Evolutionary conservation across 2,888 invertebrate genomes (phyloP).

Genomic region (Oxytorus armatus): DNA sequence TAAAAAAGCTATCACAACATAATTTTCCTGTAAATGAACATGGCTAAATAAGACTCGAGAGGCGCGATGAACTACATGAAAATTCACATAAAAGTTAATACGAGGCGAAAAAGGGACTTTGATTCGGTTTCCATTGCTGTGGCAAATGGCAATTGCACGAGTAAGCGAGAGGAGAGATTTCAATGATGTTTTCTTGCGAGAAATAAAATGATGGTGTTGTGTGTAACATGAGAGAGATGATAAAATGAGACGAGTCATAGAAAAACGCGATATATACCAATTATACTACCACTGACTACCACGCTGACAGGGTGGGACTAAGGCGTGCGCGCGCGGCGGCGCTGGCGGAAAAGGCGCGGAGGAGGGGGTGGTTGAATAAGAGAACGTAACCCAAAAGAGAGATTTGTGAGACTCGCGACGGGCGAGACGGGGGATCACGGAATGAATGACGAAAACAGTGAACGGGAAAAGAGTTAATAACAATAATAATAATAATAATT

Average conservation of each 20-base stretch:
- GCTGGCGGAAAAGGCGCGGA: neutral
- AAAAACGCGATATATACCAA: neutral
- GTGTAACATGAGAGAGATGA: too few species aligned
- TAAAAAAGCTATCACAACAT: too few species aligned
- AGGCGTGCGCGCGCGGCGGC: slow-evolving; percentile 5
- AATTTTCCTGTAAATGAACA: too few species aligned
- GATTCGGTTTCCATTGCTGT: too few species aligned
- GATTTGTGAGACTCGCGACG: slow-evolving; percentile 64
- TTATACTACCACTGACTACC: neutral
- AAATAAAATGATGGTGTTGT: too few species aligned
- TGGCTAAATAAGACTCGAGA: too few species aligned
- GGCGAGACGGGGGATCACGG: slow-evolving; percentile 55
- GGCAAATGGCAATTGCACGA: too few species aligned
- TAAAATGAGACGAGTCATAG: neutral
- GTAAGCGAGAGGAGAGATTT: too few species aligned
- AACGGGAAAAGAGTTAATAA: slow-evolving; percentile 30
- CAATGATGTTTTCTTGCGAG: too few species aligned
- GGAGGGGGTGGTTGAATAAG: slow-evolving; percentile 42
- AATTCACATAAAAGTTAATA: too few species aligned
- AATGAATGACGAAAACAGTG: slow-evolving; percentile 60
- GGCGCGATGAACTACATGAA: too few species aligned
- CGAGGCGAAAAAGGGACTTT: too few species aligned
- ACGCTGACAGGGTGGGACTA: neutral
- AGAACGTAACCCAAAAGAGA: slow-evolving; percentile 65
- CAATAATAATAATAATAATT: slow-evolving; percentile 16